These are phyloP conservation scores for Anolis carolinensis DNA, from an alignment of 2,113 vertebrate species.

Conservation along the genomic window DNA sequence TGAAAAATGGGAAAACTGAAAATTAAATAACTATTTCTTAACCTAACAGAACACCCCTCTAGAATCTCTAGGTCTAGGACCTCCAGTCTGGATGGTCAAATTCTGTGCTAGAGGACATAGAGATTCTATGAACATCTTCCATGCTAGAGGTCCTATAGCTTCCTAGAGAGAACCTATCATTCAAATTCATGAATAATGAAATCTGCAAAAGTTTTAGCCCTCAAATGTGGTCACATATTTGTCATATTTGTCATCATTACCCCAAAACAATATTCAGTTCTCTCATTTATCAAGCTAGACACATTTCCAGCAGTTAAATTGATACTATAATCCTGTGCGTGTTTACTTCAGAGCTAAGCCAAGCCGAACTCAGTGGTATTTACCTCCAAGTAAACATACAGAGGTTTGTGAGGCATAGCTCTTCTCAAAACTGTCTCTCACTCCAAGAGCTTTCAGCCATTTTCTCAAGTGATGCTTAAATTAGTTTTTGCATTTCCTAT, in stretches of 20 bases:
- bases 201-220: too few species aligned
- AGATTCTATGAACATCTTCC: too few species aligned
- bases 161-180: too few species aligned
- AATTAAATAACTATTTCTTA: too few species aligned
- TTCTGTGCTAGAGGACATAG: too few species aligned
- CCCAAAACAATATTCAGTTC: background rate
- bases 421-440: background rate
- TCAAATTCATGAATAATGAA: too few species aligned
- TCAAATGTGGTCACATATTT: too few species aligned
- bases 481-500: constrained; percentile 30
- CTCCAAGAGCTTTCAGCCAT: constrained; percentile 20
- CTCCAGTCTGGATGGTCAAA: too few species aligned
- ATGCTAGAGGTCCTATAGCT: too few species aligned
- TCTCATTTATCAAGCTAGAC: background rate
- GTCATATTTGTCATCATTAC: background rate
- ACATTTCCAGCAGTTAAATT: background rate
- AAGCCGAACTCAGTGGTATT: background rate
- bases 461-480: constrained; percentile 27
- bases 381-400: background rate
- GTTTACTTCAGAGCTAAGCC: background rate
- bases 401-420: background rate
- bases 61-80: too few species aligned
- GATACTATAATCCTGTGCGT: background rate
- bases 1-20: too few species aligned
- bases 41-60: too few species aligned